Percentiles rank a stretch among this genome's conserved stretches.
Conservation (phyloP, 1,140 invertebrate genomes). For the Dendrolimus kikuchii region DNA sequence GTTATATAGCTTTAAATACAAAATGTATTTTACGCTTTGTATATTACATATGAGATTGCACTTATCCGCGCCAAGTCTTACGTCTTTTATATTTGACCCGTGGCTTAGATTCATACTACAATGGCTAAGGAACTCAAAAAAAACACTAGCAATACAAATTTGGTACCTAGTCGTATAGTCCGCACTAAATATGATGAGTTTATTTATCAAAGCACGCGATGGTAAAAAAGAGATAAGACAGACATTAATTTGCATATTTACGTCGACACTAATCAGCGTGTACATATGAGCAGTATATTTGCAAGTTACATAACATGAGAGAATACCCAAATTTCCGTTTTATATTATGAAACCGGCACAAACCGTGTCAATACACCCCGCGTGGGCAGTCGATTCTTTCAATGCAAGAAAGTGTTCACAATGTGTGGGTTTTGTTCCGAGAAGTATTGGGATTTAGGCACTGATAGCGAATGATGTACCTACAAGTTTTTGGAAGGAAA, state of each 20-base stretch:
- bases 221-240: too few species aligned
- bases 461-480: neutral
- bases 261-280: slow-evolving; percentile 12
- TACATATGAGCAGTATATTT: slow-evolving; percentile 23
- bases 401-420: slow-evolving; percentile 56
- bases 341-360: slow-evolving; percentile 57
- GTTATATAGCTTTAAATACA: too few species aligned
- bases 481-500: too few species aligned
- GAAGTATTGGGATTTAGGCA: neutral
- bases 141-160: too few species aligned
- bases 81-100: too few species aligned
- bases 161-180: too few species aligned
- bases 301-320: slow-evolving; percentile 44
- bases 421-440: slow-evolving; percentile 1
- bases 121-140: too few species aligned
- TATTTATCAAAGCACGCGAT: too few species aligned
- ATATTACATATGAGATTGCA: too few species aligned
- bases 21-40: too few species aligned
- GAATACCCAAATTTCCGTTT: slow-evolving; percentile 46
- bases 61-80: too few species aligned
- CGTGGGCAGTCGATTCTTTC: slow-evolving; percentile 56
- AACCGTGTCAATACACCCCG: slow-evolving; percentile 49
- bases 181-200: neutral
- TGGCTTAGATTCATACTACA: too few species aligned
- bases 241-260: slow-evolving; percentile 15